Conservation (phyloP, 2,113 vertebrate genomes). For the Malurus cyaneus region DNA sequence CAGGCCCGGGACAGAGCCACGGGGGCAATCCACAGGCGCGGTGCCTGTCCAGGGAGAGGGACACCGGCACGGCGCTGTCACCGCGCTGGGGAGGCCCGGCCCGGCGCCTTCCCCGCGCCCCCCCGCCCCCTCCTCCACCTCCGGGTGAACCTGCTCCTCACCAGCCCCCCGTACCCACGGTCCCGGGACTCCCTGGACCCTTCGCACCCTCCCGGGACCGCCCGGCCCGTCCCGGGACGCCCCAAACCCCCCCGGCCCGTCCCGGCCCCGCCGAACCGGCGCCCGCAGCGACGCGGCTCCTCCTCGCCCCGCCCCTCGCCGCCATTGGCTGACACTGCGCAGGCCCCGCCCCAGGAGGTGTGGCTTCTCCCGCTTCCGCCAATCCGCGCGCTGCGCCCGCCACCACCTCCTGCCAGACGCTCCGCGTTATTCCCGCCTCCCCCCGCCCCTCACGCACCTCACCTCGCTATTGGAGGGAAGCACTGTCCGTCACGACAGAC, state of each 20-base stretch:
- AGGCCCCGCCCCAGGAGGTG: fast-evolving
- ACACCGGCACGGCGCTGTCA: not conserved
- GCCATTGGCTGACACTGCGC: not conserved
- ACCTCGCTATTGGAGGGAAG: not conserved
- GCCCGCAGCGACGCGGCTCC: not conserved
- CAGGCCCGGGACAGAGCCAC: not conserved
- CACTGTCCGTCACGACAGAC: fast-evolving
- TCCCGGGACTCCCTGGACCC: not conserved
- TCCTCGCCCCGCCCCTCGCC: not conserved
- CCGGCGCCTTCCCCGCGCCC: not conserved
- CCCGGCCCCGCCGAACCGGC: not conserved
- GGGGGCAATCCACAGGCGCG: not conserved
- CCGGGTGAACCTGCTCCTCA: no score
- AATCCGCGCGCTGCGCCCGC: not conserved
- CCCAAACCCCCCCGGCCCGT: not conserved
- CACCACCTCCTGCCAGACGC: fast-evolving
- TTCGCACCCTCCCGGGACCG: not conserved
- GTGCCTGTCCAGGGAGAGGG: not conserved
- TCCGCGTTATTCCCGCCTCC: not conserved
- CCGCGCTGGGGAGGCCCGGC: not conserved
- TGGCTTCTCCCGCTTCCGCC: not conserved
- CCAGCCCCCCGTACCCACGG: no score
- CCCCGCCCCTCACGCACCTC: fast-evolving
- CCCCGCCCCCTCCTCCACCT: not conserved
- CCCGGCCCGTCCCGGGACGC: not conserved